A percentile compares a stretch with the other conserved stretches of the same genome.
Evolutionary conservation across 2,888 invertebrate species (phyloP).

Genomic region (Cremastobaeus sp.): DNA sequence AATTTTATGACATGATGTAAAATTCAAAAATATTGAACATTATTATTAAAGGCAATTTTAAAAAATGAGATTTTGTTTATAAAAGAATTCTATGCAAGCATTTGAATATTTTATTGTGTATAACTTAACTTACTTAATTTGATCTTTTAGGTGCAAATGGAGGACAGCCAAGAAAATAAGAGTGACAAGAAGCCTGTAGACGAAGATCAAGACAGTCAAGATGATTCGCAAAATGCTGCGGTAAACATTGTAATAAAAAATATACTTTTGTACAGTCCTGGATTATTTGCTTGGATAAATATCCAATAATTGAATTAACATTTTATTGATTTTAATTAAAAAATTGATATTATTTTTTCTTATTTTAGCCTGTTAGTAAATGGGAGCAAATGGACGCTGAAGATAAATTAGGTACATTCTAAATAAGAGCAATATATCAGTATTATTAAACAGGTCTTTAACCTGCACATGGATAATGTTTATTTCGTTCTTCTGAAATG

Average conservation of each 20-base stretch:
- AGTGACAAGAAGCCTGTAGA: constrained; percentile 66
- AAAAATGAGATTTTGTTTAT: too few relatives aligned
- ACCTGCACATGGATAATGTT: too few relatives aligned
- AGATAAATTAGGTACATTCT: constrained; percentile 73
- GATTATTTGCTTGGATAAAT: constrained; percentile 54
- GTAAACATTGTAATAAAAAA: constrained; percentile 72
- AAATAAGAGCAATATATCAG: too few relatives aligned
- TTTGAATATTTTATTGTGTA: neutral
- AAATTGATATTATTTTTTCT: constrained; percentile 10
- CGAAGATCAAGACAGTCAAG: constrained; percentile 76
- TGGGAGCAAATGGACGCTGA: constrained; percentile 77
- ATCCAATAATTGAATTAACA: too few relatives aligned
- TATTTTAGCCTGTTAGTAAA: constrained; percentile 74
- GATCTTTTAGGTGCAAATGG: constrained; percentile 73
- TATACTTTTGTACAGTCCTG: constrained; percentile 63
- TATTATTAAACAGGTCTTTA: too few relatives aligned
- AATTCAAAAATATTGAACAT: too few relatives aligned
- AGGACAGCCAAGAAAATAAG: constrained; percentile 67
- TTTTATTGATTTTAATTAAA: neutral
- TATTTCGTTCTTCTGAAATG: too few relatives aligned
- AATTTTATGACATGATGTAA: too few relatives aligned
- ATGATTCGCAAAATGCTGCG: constrained; percentile 66
- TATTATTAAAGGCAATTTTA: too few relatives aligned
- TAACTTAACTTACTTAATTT: neutral
- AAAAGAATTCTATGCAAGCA: neutral